These are phyloP conservation scores for Pachyseris speciosa DNA, from an alignment of 64 coral and sea anemone species.

Conservation along the genomic window DNA sequence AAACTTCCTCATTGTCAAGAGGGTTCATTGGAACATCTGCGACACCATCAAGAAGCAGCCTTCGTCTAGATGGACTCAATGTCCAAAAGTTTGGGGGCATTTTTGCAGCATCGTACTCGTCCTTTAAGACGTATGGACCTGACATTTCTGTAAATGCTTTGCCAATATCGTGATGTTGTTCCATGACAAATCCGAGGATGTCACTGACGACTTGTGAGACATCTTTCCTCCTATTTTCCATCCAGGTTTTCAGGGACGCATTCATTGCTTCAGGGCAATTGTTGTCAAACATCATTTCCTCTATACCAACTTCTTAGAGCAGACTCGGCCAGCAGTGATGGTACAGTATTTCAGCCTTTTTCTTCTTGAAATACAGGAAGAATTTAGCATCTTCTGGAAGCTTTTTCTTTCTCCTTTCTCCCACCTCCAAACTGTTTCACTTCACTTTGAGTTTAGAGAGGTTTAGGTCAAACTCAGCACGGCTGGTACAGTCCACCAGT, in stretches of 20 bases:
- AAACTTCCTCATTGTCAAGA: not conserved
- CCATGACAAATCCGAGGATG: conserved; percentile 15
- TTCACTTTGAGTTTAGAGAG: not conserved
- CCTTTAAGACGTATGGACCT: conserved; percentile 19
- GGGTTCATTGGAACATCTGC: not conserved
- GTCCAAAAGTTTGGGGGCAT: not conserved
- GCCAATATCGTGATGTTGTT: conserved; percentile 45
- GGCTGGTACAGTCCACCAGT: not conserved
- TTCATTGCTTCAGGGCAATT: conserved; percentile 32
- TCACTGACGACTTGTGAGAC: conserved; percentile 10
- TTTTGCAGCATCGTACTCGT: conserved; percentile 28
- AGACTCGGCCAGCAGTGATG: not conserved
- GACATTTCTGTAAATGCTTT: conserved; percentile 51
- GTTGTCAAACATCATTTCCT: conserved; percentile 11
- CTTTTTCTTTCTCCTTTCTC: too few relatives aligned
- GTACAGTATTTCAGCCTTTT: not conserved
- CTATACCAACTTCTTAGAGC: not conserved
- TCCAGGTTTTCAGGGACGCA: conserved; percentile 3
- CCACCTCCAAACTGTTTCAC: too few relatives aligned
- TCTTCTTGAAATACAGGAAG: too few relatives aligned
- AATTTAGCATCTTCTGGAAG: too few relatives aligned
- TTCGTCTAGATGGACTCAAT: not conserved
- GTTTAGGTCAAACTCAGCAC: not conserved
- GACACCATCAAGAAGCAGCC: not conserved
- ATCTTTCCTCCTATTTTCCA: not conserved